phyloP scores from a whole-genome alignment of 2,797 vertebrate genomes.

The Crypturellus tataupa region DNA sequence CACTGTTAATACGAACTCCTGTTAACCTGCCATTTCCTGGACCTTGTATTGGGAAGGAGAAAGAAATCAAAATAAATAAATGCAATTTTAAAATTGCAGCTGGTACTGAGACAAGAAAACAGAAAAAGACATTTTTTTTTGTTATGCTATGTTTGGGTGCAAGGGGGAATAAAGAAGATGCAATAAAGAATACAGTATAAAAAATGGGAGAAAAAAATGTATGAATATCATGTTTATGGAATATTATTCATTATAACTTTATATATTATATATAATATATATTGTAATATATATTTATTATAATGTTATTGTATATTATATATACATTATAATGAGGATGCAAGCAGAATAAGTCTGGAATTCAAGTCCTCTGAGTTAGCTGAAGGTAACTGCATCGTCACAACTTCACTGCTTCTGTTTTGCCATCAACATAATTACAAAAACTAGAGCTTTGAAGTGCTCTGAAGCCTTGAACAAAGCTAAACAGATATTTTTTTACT shows the following conservation, averaged over 20 bases:
- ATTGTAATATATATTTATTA: no score
- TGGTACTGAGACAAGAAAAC: background rate
- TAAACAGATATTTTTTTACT: background rate
- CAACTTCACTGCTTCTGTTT: background rate
- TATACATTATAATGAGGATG: background rate
- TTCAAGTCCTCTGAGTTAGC: background rate
- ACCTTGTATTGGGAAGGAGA: background rate
- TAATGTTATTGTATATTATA: no score
- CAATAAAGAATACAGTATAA: background rate
- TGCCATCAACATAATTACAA: accelerated
- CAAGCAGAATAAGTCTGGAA: background rate
- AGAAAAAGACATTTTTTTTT: background rate
- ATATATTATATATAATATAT: no score
- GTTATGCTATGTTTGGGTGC: background rate
- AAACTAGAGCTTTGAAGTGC: background rate
- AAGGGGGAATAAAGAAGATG: background rate
- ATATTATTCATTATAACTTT: background rate
- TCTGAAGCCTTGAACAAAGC: background rate
- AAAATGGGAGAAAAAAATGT: background rate
- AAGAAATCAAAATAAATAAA: background rate
- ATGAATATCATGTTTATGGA: background rate
- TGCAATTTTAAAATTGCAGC: background rate
- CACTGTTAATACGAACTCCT: background rate
- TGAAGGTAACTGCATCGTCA: background rate
- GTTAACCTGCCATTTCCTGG: background rate